A percentile compares a stretch with the other conserved stretches of the same genome.
Conservation (phyloP, 2,888 invertebrate genomes). For the Molorchus minor region DNA sequence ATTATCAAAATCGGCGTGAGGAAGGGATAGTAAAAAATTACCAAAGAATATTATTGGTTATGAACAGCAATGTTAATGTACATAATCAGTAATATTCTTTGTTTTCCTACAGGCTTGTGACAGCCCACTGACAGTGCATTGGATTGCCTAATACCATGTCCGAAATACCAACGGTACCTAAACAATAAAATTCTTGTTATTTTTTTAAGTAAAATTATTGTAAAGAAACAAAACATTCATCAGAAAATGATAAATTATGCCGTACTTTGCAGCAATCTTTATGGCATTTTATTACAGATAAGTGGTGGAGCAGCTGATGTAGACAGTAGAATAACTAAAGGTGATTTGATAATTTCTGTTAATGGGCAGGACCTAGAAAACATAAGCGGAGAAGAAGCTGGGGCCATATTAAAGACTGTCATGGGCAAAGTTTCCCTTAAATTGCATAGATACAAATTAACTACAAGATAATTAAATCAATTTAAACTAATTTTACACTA, state of each 20-base stretch:
- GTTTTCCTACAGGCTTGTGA: no score
- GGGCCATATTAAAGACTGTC: conserved; percentile 87
- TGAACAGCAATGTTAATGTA: no score
- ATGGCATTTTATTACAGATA: conserved; percentile 66
- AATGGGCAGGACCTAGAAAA: conserved; percentile 85
- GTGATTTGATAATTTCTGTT: conserved; percentile 89
- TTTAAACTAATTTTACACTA: conserved; percentile 21
- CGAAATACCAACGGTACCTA: no score
- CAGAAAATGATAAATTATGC: background rate
- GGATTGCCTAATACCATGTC: no score
- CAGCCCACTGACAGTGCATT: no score
- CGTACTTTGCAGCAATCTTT: background rate
- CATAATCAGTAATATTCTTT: no score
- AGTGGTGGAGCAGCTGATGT: conserved; percentile 87
- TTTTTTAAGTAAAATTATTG: no score
- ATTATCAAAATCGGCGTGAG: no score
- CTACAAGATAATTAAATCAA: conserved; percentile 52
- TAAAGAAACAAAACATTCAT: background rate
- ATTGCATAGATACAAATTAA: conserved; percentile 85
- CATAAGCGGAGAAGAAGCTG: conserved; percentile 84
- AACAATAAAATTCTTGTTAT: no score
- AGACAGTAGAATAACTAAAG: conserved; percentile 89
- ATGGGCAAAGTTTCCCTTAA: conserved; percentile 84
- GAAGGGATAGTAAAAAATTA: no score
- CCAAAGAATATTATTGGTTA: no score